Evolutionary conservation across 2,113 vertebrate species (phyloP).

Genomic region (Dipodomys ordii): DNA sequence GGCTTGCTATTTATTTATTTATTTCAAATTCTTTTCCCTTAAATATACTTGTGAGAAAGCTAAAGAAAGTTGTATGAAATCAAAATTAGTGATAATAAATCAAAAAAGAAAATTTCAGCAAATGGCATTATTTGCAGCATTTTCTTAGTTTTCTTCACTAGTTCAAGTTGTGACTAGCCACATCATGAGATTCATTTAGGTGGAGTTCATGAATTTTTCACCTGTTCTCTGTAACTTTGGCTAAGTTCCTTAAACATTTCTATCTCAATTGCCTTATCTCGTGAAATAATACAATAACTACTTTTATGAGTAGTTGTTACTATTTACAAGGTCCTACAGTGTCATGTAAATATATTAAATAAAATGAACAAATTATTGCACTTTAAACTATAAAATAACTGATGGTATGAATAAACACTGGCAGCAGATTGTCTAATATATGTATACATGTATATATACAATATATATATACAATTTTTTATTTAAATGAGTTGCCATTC

Average conservation of each 20-base stretch:
- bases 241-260: not conserved
- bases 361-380: constrained; percentile 5
- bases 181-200: constrained; percentile 14
- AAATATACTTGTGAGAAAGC: not conserved
- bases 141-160: not conserved
- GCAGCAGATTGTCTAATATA: not conserved
- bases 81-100: not conserved
- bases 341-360: not conserved
- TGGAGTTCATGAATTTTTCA: not conserved
- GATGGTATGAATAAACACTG: not conserved
- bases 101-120: not conserved
- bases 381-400: constrained; percentile 21
- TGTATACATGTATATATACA: no score
- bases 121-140: constrained; percentile 9
- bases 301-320: constrained; percentile 10
- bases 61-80: not conserved
- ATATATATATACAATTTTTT: no score
- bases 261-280: not conserved
- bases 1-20: not conserved
- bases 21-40: not conserved
- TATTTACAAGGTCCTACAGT: not conserved
- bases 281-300: not conserved
- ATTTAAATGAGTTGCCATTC: no score
- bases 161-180: not conserved
- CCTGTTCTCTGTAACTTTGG: not conserved